Evolutionary conservation across 2,113 vertebrate genomes (phyloP), one percentile per base, ranked within the genome.

Genomic region (Brachirus orientalis): DNA sequence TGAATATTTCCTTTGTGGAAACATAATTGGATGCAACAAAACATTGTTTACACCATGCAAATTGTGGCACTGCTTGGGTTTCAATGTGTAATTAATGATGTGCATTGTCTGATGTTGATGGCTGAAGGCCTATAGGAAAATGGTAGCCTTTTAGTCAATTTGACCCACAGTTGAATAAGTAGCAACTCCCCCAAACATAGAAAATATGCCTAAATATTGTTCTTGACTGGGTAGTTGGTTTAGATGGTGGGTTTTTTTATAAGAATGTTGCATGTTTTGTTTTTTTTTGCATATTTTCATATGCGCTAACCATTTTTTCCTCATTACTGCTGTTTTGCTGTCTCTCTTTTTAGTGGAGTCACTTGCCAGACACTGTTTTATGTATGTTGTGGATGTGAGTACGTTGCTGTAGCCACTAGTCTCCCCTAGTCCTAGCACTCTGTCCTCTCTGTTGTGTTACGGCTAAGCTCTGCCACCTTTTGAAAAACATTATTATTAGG

Each of bases 321-420:
- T 94, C 95, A 87, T 90, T 87, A 86, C 81, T 95, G 94, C 95
- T 96, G 93, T 96, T 95, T 92, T 96, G 94, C 95, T 94, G 94
- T 95, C 94, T 96, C 95, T 96, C 88, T 92, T 92, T 90, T 90
- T 97, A 96, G 95, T 95, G 95, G 94, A 96, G 94, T 96, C 96
- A 96, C 95, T 95, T 95, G 94, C 95, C 95, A 96, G 95, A 93
- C 94, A 96, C 94, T 97, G 94, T 96, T 96, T 93, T 95, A 95
- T 97, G 92, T 96, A 95, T 96, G 94, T 97, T 96, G 94, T 96
- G 94, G 94, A 96, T 97, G 95, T 96, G 95, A 97, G 95, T 96
- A 96, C 95, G 93, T 93, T 95, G 94, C 92, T 93, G 92, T 95
- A 96, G 95, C 94, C 88, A 93, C 91, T 86, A 94, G 92, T 94